Evolutionary conservation across 1,140 invertebrate species (phyloP).

Genomic region (Drosophila setifemur): DNA sequence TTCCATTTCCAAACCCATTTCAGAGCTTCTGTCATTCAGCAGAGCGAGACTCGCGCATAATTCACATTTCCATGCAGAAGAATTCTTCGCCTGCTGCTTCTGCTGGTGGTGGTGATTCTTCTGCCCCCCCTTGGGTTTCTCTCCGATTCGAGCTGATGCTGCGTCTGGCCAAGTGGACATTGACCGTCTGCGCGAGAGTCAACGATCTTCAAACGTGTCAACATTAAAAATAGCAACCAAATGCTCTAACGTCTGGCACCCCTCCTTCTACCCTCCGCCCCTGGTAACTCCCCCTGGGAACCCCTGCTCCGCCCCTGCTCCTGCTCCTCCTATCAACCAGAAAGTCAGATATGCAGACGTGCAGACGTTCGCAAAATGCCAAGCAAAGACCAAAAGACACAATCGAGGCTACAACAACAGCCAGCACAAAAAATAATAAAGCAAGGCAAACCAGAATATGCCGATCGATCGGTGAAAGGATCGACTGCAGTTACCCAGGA

Average conservation of each 20-base stretch:
- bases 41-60: conserved; percentile 56
- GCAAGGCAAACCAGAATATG: conserved; percentile 31
- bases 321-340: conserved; percentile 8
- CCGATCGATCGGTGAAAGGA: neutral
- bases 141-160: too few relatives aligned
- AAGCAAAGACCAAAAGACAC: conserved; percentile 66
- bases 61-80: conserved; percentile 50
- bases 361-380: conserved; percentile 76
- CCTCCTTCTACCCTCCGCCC: neutral
- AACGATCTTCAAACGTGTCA: conserved; percentile 79
- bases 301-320: too few relatives aligned
- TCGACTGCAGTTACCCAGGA: conserved; percentile 15
- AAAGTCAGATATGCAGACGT: conserved; percentile 66
- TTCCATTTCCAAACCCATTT: neutral
- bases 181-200: conserved; percentile 73
- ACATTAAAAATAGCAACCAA: conserved; percentile 78
- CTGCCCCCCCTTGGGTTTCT: too few relatives aligned
- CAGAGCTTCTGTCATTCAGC: conserved; percentile 29
- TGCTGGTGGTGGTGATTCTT: neutral
- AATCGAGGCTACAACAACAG: conserved; percentile 36
- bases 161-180: conserved; percentile 58
- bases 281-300: too few relatives aligned
- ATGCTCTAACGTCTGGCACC: conserved; percentile 43
- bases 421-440: conserved; percentile 20
- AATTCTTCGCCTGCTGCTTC: neutral